Conservation (phyloP, 2,888 invertebrate species). For the Bimastos eiseni region DNA sequence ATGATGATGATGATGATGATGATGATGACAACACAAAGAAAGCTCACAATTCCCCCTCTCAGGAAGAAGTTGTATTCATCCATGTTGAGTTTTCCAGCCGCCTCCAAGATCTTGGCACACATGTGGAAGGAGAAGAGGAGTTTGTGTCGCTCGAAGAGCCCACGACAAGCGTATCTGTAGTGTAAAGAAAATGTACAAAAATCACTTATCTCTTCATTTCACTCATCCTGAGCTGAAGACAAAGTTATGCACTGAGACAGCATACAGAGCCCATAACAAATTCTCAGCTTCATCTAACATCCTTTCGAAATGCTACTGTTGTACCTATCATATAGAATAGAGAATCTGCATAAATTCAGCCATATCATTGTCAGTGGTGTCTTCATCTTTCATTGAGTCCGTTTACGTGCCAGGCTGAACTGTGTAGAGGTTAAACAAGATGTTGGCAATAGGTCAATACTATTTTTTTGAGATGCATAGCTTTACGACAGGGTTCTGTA, state of each 20-base stretch:
- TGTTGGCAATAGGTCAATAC: too few relatives aligned
- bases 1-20: conserved; percentile 27
- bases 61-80: conserved; percentile 81
- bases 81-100: conserved; percentile 73
- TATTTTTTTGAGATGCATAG: too few relatives aligned
- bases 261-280: not conserved
- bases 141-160: conserved; percentile 85
- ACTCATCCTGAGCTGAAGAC: not conserved
- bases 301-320: not conserved
- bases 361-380: too few relatives aligned
- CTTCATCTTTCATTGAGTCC: too few relatives aligned
- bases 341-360: too few relatives aligned
- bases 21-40: conserved; percentile 41
- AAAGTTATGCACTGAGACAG: not conserved
- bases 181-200: conserved; percentile 30
- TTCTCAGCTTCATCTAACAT: not conserved
- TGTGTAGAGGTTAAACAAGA: too few relatives aligned
- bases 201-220: not conserved
- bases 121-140: conserved; percentile 86
- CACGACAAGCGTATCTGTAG: conserved; percentile 80
- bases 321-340: not conserved
- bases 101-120: conserved; percentile 80
- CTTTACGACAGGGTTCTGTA: too few relatives aligned
- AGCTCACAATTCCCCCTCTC: conserved; percentile 77
- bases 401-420: too few relatives aligned